Conservation (phyloP, 2,888 invertebrate genomes). For the Bruchidius siliquastri region DNA sequence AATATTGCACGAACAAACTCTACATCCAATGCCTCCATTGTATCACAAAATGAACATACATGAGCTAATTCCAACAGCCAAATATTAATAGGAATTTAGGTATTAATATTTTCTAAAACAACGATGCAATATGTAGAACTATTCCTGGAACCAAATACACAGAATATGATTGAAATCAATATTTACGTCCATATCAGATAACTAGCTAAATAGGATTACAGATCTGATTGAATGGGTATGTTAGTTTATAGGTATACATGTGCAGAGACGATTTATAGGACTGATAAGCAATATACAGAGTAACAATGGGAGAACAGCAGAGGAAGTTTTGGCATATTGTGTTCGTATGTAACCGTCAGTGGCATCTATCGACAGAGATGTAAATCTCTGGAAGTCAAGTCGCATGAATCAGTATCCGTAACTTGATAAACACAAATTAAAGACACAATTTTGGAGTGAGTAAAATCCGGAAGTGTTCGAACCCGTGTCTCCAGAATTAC, state of each 20-base stretch:
- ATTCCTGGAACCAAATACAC: neutral
- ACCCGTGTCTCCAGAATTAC: too few species aligned
- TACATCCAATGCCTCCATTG: neutral
- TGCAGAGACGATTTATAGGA: neutral
- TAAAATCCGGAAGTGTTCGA: too few species aligned
- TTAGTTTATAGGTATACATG: neutral
- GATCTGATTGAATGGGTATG: neutral
- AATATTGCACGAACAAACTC: neutral
- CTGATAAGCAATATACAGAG: neutral
- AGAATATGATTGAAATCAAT: neutral
- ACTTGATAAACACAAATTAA: too few species aligned
- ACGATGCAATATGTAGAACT: neutral
- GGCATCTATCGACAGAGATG: too few species aligned
- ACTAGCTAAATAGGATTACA: neutral
- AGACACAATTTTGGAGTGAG: too few species aligned
- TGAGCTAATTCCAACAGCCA: neutral
- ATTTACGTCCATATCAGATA: neutral
- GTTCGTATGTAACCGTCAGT: too few species aligned
- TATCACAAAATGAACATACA: neutral
- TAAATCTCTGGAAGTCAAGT: too few species aligned
- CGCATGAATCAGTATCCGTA: too few species aligned
- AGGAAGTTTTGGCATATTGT: neutral
- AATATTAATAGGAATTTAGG: neutral
- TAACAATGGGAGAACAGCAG: neutral
- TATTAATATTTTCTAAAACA: neutral